A percentile compares a stretch with the other conserved stretches of the same genome.
These are phyloP conservation scores for Meloidogyne hapla DNA, from an alignment of 1,140 invertebrate species.

Conservation along the genomic window DNA sequence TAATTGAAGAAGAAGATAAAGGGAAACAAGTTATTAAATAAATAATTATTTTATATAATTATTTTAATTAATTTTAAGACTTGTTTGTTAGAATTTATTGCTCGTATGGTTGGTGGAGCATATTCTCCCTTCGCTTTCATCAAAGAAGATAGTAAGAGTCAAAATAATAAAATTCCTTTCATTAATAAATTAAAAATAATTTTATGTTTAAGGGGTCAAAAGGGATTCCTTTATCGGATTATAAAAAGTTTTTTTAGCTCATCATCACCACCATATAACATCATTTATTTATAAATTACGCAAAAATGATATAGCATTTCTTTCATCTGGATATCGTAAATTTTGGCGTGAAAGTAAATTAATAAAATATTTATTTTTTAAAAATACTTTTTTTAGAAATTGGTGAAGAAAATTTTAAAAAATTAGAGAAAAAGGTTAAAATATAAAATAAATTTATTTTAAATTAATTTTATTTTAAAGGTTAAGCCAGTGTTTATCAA, in stretches of 20 bases:
- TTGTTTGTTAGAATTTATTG: slow-evolving; percentile 2
- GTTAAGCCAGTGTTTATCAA: neutral
- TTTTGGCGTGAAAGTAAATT: neutral
- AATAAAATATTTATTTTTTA: neutral
- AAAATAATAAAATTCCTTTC: no score
- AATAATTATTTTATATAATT: neutral
- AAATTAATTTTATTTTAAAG: neutral
- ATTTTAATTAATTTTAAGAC: neutral
- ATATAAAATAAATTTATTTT: neutral
- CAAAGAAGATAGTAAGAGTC: neutral
- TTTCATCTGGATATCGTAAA: neutral
- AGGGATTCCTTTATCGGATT: no score
- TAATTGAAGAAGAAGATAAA: neutral
- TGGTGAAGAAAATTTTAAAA: neutral
- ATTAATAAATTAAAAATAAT: no score
- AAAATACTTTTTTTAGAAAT: neutral
- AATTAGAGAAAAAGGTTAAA: neutral
- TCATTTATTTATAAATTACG: neutral
- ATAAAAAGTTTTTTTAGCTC: neutral
- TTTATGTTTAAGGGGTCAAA: no score
- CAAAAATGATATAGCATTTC: neutral
- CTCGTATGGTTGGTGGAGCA: neutral
- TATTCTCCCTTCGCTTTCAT: neutral
- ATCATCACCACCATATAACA: neutral
- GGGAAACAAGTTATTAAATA: neutral